A percentile compares a stretch with the other conserved stretches of the same genome.
phyloP scores from a whole-genome alignment of 2,113 vertebrate species.

The Cyanoliseus patagonus region DNA sequence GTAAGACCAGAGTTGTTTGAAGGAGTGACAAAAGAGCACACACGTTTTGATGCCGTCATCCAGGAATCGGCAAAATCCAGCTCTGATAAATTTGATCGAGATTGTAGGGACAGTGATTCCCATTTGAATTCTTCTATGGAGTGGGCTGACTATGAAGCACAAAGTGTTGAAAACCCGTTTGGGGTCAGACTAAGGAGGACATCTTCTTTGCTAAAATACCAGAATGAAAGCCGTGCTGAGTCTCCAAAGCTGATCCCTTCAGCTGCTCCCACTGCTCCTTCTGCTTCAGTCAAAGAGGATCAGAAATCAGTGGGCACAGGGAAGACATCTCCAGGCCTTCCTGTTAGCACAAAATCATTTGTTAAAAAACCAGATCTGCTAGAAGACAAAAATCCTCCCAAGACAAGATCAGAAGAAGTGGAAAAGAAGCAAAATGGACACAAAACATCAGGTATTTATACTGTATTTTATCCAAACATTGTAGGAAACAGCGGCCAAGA shows the following conservation, averaged over 20 bases:
- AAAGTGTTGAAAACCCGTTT: conserved; percentile 76
- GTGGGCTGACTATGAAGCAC: background rate
- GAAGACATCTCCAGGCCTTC: background rate
- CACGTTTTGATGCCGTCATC: background rate
- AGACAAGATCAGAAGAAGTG: conserved; percentile 43
- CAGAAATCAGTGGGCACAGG: background rate
- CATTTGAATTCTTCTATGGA: background rate
- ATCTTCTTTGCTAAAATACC: conserved; percentile 73
- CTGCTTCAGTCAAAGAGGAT: background rate
- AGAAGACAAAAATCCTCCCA: conserved; percentile 55
- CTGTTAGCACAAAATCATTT: conserved; percentile 54
- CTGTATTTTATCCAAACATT: background rate
- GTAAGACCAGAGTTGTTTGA: conserved; percentile 56
- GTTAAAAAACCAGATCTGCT: conserved; percentile 54
- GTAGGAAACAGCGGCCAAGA: background rate
- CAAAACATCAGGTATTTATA: conserved; percentile 65
- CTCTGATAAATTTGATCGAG: background rate
- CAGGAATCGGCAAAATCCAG: background rate
- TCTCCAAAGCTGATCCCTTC: background rate
- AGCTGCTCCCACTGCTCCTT: background rate
- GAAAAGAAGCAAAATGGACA: conserved; percentile 11
- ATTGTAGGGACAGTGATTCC: background rate
- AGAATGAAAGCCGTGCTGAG: conserved; percentile 57
- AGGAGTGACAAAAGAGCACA: background rate
- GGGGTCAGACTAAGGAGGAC: conserved; percentile 86